Evolutionary conservation across 2,888 invertebrate genomes (phyloP).

Genomic region (Pyralis farinalis): DNA sequence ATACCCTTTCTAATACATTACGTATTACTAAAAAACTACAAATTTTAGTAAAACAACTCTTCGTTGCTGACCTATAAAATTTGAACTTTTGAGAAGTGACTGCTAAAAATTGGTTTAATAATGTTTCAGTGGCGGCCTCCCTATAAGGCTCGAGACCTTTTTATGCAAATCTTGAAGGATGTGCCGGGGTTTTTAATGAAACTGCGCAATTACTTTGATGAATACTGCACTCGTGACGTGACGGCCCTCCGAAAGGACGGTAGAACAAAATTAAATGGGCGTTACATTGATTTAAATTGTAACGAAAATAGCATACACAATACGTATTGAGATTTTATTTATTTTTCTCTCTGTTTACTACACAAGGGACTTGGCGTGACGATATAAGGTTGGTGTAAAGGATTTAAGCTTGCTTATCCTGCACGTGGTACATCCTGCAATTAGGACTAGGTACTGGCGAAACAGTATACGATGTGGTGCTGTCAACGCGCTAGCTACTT

Average conservation of each 20-base stretch:
- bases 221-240: slow-evolving; percentile 57
- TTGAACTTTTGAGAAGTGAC: slow-evolving; percentile 38
- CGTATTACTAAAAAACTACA: no score
- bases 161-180: slow-evolving; percentile 75
- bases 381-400: no score
- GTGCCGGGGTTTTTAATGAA: slow-evolving; percentile 73
- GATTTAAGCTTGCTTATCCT: no score
- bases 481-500: no score
- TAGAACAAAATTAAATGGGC: slow-evolving; percentile 42
- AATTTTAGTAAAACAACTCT: slow-evolving; percentile 13
- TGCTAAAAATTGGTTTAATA: slow-evolving; percentile 59
- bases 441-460: no score
- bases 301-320: neutral
- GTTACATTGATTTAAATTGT: slow-evolving; percentile 50
- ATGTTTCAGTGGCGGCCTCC: slow-evolving; percentile 37
- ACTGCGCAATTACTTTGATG: slow-evolving; percentile 70
- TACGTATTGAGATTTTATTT: no score
- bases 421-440: no score
- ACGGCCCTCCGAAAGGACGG: slow-evolving; percentile 29
- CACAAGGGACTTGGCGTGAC: no score
- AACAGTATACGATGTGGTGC: no score
- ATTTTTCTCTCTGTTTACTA: no score
- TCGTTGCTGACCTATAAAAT: slow-evolving; percentile 29
- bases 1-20: no score
- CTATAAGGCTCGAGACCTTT: slow-evolving; percentile 53